A percentile compares a stretch with the other conserved stretches of the same genome.
These are phyloP conservation scores for Malaclemys terrapin DNA, from an alignment of 2,113 vertebrate genomes.

Conservation along the genomic window DNA sequence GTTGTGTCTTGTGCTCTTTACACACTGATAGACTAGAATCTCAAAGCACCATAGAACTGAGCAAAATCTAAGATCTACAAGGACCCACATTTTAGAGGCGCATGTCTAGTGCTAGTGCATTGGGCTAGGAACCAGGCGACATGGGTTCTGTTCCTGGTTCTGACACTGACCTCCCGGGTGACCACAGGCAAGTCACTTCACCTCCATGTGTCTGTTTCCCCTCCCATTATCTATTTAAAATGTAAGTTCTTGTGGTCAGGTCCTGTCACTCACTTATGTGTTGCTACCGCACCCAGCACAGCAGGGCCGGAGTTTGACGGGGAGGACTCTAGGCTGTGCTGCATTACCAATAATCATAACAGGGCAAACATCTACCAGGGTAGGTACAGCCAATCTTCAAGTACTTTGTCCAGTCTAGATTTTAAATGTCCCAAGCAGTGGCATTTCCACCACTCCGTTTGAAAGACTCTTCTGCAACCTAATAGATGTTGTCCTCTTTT, in stretches of 20 bases:
- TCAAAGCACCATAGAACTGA: background rate
- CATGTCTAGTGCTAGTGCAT: background rate
- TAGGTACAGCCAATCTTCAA: background rate
- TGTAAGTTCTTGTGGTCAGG: background rate
- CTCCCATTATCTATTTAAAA: fast-evolving
- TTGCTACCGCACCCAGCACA: background rate
- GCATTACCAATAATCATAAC: background rate
- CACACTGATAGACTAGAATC: background rate
- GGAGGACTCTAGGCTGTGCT: no score
- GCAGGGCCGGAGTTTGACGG: background rate
- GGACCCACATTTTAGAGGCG: background rate
- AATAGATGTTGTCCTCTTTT: background rate
- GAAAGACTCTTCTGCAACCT: background rate
- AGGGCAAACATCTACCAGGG: background rate
- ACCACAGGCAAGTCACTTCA: background rate
- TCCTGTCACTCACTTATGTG: background rate
- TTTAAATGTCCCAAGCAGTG: background rate
- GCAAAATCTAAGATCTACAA: background rate
- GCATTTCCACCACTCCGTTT: background rate
- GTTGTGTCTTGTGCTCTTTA: background rate
- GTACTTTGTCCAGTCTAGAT: background rate
- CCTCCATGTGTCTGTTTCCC: background rate
- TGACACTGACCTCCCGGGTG: background rate
- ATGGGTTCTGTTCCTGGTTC: background rate
- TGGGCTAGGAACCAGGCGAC: background rate